phyloP scores from a whole-genome alignment of 2,113 vertebrate species.

The Rhinichthys klamathensis region DNA sequence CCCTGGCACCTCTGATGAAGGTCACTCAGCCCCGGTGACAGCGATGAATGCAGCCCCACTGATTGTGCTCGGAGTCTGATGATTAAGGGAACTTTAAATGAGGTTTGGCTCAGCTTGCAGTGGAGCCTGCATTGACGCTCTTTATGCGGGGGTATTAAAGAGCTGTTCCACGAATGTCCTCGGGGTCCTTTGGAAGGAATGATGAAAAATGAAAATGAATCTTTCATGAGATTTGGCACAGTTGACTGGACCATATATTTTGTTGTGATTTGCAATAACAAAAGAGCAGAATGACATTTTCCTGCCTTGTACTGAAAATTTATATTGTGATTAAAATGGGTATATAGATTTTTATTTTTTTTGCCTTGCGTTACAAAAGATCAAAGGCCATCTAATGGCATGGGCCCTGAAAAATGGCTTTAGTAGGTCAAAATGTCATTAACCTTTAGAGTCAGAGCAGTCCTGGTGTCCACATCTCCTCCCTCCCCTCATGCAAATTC shows the following conservation, averaged over 20 bases:
- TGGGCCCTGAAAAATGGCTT: conserved; percentile 51
- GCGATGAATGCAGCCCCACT: conserved; percentile 32
- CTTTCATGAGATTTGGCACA: conserved; percentile 60
- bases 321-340: conserved; percentile 61
- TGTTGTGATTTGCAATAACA: conserved; percentile 62
- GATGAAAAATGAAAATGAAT: conserved; percentile 62
- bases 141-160: conserved; percentile 50
- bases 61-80: conserved; percentile 44
- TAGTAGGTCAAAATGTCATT: conserved; percentile 56
- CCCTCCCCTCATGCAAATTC: conserved; percentile 9
- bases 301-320: conserved; percentile 54
- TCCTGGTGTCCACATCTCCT: conserved; percentile 3
- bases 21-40: conserved; percentile 37
- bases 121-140: conserved; percentile 42
- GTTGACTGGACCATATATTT: conserved; percentile 62
- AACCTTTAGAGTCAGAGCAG: conserved; percentile 49
- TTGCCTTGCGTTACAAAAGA: conserved; percentile 44
- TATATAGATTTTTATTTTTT: conserved; percentile 56
- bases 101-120: conserved; percentile 48
- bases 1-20: conserved; percentile 37
- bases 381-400: conserved; percentile 57
- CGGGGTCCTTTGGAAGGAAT: conserved; percentile 54
- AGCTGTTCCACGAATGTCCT: conserved; percentile 55
- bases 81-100: conserved; percentile 54
- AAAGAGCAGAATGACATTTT: conserved; percentile 61